Evolutionary conservation across 92 coral and sea anemone genomes (phyloP).

Genomic region (Metridium senile): DNA sequence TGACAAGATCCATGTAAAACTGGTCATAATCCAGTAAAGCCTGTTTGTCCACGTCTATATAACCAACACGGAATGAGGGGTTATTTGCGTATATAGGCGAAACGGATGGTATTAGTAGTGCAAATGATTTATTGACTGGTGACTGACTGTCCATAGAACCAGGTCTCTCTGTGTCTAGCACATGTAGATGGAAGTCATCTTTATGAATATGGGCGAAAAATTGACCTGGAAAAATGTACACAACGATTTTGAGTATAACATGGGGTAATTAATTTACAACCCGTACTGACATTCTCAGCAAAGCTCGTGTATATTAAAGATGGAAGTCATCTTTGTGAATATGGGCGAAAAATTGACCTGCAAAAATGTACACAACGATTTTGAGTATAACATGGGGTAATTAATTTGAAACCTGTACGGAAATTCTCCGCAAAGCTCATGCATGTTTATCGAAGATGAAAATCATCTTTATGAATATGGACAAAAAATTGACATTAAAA

Average conservation of each 20-base stretch:
- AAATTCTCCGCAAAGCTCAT: no score
- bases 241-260: background rate
- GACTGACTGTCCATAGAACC: background rate
- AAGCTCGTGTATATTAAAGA: no score
- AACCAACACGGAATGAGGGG: constrained; percentile 81
- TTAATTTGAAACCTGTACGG: no score
- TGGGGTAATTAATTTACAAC: background rate
- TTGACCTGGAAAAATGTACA: constrained; percentile 54
- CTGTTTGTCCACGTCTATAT: constrained; percentile 58
- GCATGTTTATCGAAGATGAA: no score
- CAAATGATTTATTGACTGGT: constrained; percentile 47
- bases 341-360: constrained; percentile 89
- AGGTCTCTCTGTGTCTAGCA: constrained; percentile 12
- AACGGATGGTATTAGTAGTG: constrained; percentile 76
- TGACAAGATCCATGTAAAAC: constrained; percentile 85
- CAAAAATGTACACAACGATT: background rate
- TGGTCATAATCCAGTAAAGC: constrained; percentile 84
- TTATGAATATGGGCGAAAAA: constrained; percentile 85
- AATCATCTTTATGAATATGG: constrained; percentile 90
- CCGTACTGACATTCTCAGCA: no score
- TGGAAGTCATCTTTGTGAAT: constrained; percentile 89
- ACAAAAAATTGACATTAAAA: constrained; percentile 77
- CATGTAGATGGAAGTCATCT: constrained; percentile 84
- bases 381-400: background rate
- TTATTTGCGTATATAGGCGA: constrained; percentile 83